Percentiles rank a stretch among this genome's conserved stretches.
phyloP scores from a whole-genome alignment of 2,113 vertebrate species.

The Lophius piscatorius region DNA sequence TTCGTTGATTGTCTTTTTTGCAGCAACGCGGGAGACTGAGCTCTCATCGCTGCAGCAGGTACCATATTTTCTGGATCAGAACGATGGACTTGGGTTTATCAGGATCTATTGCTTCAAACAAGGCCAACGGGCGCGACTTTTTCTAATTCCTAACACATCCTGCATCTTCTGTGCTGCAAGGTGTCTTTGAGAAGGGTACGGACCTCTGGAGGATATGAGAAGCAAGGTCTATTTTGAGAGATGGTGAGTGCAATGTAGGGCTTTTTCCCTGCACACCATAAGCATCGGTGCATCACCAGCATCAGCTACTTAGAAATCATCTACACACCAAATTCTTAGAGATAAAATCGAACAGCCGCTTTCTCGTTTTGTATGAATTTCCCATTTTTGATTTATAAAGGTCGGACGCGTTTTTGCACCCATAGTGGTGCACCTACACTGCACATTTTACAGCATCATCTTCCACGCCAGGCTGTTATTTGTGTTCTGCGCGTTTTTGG shows the following conservation, averaged over 20 bases:
- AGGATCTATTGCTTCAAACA: slow-evolving; percentile 50
- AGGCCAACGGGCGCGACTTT: slow-evolving; percentile 45
- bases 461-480: slow-evolving; percentile 19
- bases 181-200: slow-evolving; percentile 51
- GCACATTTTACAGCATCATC: slow-evolving; percentile 11
- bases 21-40: slow-evolving; percentile 22
- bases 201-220: slow-evolving; percentile 58
- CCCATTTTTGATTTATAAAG: neutral
- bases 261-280: slow-evolving; percentile 6
- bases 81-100: slow-evolving; percentile 69
- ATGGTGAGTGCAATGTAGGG: slow-evolving; percentile 74
- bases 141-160: slow-evolving; percentile 41
- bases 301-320: slow-evolving; percentile 51
- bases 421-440: neutral
- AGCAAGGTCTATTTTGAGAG: slow-evolving; percentile 67
- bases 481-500: slow-evolving; percentile 23
- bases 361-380: slow-evolving; percentile 13
- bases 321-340: neutral
- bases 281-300: slow-evolving; percentile 24
- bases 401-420: neutral
- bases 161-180: slow-evolving; percentile 43
- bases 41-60: slow-evolving; percentile 44
- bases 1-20: slow-evolving; percentile 52
- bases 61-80: slow-evolving; percentile 41
- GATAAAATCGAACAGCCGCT: neutral